Conservation (phyloP, 2,888 invertebrate species). For the Fabriciana adippe region DNA sequence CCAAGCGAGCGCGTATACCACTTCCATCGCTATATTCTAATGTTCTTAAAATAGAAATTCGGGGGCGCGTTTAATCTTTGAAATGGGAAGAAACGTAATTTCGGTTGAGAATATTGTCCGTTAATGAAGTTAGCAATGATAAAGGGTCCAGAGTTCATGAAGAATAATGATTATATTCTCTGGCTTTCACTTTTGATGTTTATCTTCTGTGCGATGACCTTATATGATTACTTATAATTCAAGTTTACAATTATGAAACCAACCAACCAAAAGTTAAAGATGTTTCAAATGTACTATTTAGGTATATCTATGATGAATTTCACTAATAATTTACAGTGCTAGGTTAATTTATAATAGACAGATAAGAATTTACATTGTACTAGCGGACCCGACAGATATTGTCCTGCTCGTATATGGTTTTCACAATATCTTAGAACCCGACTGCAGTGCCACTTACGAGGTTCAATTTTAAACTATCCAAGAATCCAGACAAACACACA, state of each 20-base stretch:
- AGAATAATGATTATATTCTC: neutral
- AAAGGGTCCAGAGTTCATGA: conserved; percentile 25
- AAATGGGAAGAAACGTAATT: conserved; percentile 53
- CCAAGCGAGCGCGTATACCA: neutral
- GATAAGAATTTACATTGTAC: too few species aligned
- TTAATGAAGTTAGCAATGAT: conserved; percentile 66
- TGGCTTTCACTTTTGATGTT: conserved; percentile 19
- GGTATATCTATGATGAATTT: neutral
- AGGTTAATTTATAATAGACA: too few species aligned
- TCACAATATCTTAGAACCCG: too few species aligned
- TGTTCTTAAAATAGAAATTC: conserved; percentile 20
- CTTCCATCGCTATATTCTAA: neutral
- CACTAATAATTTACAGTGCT: too few species aligned
- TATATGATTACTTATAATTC: neutral
- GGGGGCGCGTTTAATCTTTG: conserved; percentile 51
- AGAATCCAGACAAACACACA: too few species aligned
- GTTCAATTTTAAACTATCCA: too few species aligned
- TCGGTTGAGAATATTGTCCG: conserved; percentile 51
- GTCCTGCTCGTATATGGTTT: too few species aligned
- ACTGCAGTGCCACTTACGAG: too few species aligned
- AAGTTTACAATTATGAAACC: too few species aligned
- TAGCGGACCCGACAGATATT: too few species aligned
- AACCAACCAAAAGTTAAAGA: too few species aligned
- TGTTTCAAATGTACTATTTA: too few species aligned
- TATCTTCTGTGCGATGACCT: conserved; percentile 6